A percentile compares a stretch with the other conserved stretches of the same genome.
These are phyloP conservation scores for Coptodon rendalli DNA, from an alignment of 2,113 vertebrate species.

Conservation along the genomic window DNA sequence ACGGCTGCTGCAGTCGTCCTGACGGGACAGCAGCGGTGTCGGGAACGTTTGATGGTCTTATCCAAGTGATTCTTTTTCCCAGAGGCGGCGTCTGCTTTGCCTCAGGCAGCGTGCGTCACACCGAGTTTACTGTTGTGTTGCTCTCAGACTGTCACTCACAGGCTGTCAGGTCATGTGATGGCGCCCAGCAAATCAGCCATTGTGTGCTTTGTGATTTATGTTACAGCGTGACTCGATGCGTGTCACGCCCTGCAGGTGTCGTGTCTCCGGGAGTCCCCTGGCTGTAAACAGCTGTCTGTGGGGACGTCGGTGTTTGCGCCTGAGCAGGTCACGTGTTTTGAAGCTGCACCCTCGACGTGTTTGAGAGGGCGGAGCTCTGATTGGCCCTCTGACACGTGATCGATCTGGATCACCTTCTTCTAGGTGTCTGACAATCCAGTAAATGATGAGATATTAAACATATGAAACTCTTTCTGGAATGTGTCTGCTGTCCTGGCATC, in stretches of 20 bases:
- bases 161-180: not conserved
- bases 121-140: too few relatives aligned
- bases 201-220: not conserved
- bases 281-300: not conserved
- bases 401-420: not conserved
- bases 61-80: not conserved
- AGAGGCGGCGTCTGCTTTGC: not conserved
- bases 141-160: not conserved
- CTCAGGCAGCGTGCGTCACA: not conserved
- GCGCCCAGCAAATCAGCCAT: not conserved
- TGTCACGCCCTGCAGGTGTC: not conserved
- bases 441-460: not conserved
- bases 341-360: not conserved
- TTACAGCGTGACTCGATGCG: not conserved
- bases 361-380: not conserved
- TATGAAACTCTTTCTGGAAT: not conserved
- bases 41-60: not conserved
- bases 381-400: not conserved
- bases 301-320: not conserved
- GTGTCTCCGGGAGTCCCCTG: not conserved
- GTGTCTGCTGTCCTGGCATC: not conserved
- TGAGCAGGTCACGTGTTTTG: not conserved
- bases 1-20: not conserved
- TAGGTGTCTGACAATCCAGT: not conserved
- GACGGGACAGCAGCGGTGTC: not conserved